These are phyloP conservation scores for Oreortyx pictus DNA, from an alignment of 2,797 vertebrate species.

Conservation along the genomic window DNA sequence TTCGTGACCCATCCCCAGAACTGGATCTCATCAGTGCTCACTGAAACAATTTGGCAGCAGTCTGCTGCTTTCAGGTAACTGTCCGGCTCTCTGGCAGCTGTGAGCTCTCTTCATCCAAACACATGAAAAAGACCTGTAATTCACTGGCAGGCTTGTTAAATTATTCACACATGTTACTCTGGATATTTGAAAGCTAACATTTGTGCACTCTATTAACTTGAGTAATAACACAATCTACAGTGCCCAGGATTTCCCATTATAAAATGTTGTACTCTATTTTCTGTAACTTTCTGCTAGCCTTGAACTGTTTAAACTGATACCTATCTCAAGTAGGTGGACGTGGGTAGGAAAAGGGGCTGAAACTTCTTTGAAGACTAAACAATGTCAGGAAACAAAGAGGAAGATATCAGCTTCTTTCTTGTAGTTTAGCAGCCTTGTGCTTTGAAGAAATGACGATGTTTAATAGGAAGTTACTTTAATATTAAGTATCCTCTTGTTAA, in stretches of 20 bases:
- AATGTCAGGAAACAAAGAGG: neutral
- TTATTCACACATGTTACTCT: constrained; percentile 65
- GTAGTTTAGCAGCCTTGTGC: neutral
- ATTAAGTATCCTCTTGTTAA: neutral
- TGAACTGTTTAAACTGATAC: neutral
- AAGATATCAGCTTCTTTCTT: neutral
- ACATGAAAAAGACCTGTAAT: constrained; percentile 61
- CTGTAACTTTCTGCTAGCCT: neutral
- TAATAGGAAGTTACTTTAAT: neutral
- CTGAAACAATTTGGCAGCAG: constrained; percentile 74
- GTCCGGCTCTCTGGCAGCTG: constrained; percentile 69
- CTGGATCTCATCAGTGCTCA: constrained; percentile 69
- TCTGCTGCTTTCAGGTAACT: constrained; percentile 58
- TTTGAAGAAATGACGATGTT: neutral
- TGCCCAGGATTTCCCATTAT: neutral
- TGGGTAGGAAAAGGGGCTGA: neutral
- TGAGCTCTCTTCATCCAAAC: constrained; percentile 54
- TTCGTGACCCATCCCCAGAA: neutral
- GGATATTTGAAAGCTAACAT: constrained; percentile 47
- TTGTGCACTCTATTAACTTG: neutral
- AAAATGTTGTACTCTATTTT: neutral
- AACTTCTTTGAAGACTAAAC: neutral
- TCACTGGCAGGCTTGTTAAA: constrained; percentile 43
- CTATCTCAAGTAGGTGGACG: neutral
- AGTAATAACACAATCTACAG: constrained; percentile 4